Conservation (phyloP, 2,888 invertebrate species). For the Diarsia brunnea region DNA sequence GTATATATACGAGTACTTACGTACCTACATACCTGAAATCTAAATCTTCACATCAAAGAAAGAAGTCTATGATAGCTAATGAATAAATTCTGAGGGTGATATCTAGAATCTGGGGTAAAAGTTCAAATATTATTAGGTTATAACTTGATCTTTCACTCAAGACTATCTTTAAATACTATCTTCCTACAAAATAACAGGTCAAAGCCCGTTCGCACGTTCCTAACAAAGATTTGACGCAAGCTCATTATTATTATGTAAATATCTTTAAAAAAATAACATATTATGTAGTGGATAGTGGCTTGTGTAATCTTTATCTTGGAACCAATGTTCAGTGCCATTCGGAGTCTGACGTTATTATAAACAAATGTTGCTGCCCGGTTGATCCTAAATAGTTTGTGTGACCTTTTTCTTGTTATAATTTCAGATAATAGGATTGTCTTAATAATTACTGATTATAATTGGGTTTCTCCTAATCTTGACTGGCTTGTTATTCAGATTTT, state of each 20-base stretch:
- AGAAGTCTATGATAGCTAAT: neutral
- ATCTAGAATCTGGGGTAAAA: slow-evolving; percentile 5
- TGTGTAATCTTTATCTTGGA: slow-evolving; percentile 46
- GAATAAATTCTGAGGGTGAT: neutral
- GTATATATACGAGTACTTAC: neutral
- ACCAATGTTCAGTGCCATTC: slow-evolving; percentile 24
- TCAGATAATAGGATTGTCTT: neutral
- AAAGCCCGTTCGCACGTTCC: slow-evolving; percentile 53
- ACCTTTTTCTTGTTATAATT: slow-evolving; percentile 39
- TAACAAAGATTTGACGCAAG: slow-evolving; percentile 32
- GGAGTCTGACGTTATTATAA: slow-evolving; percentile 44
- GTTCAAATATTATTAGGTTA: neutral
- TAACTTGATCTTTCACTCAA: slow-evolving; percentile 1
- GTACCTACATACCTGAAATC: neutral
- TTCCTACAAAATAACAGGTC: slow-evolving; percentile 48
- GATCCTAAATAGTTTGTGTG: slow-evolving; percentile 15
- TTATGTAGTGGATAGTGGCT: neutral
- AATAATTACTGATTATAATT: slow-evolving; percentile 5
- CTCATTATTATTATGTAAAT: slow-evolving; percentile 10
- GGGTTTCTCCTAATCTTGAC: neutral
- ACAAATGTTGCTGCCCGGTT: slow-evolving; percentile 35
- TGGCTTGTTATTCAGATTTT: neutral
- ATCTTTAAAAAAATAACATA: slow-evolving; percentile 7
- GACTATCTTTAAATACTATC: slow-evolving; percentile 7
- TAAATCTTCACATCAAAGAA: neutral